These are phyloP conservation scores for Scomber japonicus DNA, from an alignment of 2,113 vertebrate genomes.

Conservation along the genomic window DNA sequence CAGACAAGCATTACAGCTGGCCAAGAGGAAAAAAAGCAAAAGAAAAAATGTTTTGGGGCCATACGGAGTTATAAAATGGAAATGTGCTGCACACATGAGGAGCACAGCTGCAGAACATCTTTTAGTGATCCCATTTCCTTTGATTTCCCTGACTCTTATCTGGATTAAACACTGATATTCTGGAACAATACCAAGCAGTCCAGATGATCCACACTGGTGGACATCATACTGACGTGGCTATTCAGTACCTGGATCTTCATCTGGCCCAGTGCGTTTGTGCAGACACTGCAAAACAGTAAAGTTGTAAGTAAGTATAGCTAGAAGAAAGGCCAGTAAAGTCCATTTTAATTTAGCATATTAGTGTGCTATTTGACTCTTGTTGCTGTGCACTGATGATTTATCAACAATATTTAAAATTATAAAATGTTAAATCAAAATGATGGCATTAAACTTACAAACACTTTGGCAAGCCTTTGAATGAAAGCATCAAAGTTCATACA, in stretches of 20 bases:
- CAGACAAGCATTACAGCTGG: conserved; percentile 53
- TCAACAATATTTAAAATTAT: neutral
- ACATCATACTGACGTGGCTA: conserved; percentile 40
- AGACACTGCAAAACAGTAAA: neutral
- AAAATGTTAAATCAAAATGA: neutral
- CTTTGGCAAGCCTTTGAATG: neutral
- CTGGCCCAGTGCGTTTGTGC: conserved; percentile 4
- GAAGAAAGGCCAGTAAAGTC: neutral
- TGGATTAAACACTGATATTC: conserved; percentile 56
- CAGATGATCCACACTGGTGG: conserved; percentile 42
- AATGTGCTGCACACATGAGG: conserved; percentile 79
- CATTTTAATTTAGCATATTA: neutral
- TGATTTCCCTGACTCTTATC: conserved; percentile 67
- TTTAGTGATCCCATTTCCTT: conserved; percentile 65
- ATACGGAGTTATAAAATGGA: conserved; percentile 63
- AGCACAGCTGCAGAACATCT: conserved; percentile 74
- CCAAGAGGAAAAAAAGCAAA: conserved; percentile 24
- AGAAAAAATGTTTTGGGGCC: conserved; percentile 53
- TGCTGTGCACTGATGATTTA: neutral
- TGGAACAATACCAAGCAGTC: conserved; percentile 46
- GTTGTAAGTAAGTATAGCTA: neutral
- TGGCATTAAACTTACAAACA: conserved; percentile 2
- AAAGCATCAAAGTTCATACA: conserved; percentile 12
- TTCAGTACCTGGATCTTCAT: conserved; percentile 1
- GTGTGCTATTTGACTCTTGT: neutral